phyloP scores from a whole-genome alignment of 2,888 invertebrate species.

The Cremastinae sp. region DNA sequence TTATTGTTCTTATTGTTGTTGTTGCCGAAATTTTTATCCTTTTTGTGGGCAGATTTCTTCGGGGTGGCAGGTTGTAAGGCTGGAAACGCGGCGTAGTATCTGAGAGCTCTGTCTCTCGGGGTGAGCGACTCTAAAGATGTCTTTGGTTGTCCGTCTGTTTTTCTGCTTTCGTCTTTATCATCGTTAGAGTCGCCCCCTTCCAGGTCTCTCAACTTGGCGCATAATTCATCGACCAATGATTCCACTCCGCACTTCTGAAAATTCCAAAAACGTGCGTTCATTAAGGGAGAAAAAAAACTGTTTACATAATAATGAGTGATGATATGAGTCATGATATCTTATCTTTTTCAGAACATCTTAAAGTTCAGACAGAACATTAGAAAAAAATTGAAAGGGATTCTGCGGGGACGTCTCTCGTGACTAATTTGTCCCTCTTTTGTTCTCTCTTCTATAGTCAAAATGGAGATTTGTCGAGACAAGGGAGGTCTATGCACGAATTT shows the following conservation, averaged over 20 bases:
- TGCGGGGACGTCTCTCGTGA: too few species aligned
- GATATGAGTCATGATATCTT: slow-evolving; percentile 20
- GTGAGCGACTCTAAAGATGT: slow-evolving; percentile 81
- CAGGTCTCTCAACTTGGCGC: slow-evolving; percentile 88
- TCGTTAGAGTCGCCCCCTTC: slow-evolving; percentile 78
- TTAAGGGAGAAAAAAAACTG: neutral
- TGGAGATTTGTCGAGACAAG: too few species aligned
- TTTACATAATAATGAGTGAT: neutral
- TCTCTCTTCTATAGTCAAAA: too few species aligned
- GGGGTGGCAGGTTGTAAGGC: slow-evolving; percentile 81
- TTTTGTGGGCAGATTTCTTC: slow-evolving; percentile 74
- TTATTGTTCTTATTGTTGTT: slow-evolving; percentile 70
- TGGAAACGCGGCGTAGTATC: slow-evolving; percentile 90
- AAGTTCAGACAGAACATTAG: too few species aligned
- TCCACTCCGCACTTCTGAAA: slow-evolving; percentile 89
- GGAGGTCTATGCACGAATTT: too few species aligned
- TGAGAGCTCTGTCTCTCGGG: slow-evolving; percentile 86
- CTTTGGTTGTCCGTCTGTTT: slow-evolving; percentile 72
- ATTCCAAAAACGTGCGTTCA: slow-evolving; percentile 52
- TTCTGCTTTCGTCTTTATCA: slow-evolving; percentile 71
- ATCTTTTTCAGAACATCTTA: neutral
- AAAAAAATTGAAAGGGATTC: too few species aligned
- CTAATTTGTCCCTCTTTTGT: too few species aligned
- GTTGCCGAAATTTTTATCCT: slow-evolving; percentile 71
- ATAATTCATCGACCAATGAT: slow-evolving; percentile 91